Base-by-base conservation (phyloP, 2,888 invertebrate species). In the Leptinotarsa rubiginosa region DNA sequence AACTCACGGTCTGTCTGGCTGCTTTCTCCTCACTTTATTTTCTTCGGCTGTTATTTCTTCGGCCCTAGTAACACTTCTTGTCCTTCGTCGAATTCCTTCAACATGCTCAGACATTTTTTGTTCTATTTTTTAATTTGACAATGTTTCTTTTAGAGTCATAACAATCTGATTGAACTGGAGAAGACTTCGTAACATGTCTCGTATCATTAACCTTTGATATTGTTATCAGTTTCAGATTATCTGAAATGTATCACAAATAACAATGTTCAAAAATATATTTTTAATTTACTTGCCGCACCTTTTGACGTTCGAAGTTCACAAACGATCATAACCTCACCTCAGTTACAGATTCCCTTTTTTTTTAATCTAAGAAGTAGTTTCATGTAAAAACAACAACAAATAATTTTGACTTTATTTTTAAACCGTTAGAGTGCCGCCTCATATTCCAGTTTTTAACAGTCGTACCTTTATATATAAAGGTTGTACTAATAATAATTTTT, bases 1-100 rank as follows among this genome's bases (percentile, higher is more conserved):
- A 69, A 91, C 94, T 93, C 89, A 97, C 97, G 97, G 96, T 89
- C 93, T 94, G 89, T 97, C 97, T 18, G 94, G 93, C 84, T 97
- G 96, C 25, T 91, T 91, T 87, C 91, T 92, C 78, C 97, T 90
- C 66, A 93, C 92, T 88, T 93, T 93, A 82, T 92, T 91, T 88
- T 96, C 96, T 81, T 94, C 93, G 83, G 93, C 93, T 78, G 93
- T 92, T 77, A 96, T 96, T 88, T 96, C 95, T 87, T 97, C 96
- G 47, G 96, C 96, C 77, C 94, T 91, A 7, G 96, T 95, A 50
- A 95, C 95, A 89, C 96, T 96, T 86, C 95, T 95, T 4, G 95
- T 93, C 83, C 96, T 90, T 83, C 95, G 90, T 50, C 94, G 91
- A 70, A 92, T 75, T 68, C 86, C 87, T 65, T 88, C 88, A 72